These are phyloP conservation scores for Frankliniella intonsa DNA, from an alignment of 2,888 invertebrate genomes.

Conservation along the genomic window DNA sequence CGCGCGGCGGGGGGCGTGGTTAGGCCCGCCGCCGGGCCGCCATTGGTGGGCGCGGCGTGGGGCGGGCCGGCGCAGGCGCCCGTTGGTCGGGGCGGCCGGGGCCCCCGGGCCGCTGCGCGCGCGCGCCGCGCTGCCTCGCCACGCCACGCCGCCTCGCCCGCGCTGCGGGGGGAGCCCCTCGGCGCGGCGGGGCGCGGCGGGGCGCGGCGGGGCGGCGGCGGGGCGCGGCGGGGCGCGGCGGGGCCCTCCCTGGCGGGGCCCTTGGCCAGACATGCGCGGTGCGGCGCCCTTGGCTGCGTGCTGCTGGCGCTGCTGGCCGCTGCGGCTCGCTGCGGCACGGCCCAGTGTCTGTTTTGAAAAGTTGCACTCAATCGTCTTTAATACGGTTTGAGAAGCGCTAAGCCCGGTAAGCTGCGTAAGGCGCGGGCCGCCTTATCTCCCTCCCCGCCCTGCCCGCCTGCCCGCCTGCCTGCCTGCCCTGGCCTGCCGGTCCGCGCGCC, in stretches of 20 bases:
- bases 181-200: not conserved
- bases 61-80: not conserved
- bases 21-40: not conserved
- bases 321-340: not conserved
- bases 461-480: not conserved
- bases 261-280: not conserved
- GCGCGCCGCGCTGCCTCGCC: not conserved
- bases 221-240: not conserved
- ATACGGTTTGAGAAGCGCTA: slow-evolving; percentile 12
- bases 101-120: not conserved
- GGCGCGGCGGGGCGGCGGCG: not conserved
- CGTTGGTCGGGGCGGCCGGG: not conserved
- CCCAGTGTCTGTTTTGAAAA: slow-evolving; percentile 25
- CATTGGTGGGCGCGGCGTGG: not conserved
- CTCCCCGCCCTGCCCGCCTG: not conserved
- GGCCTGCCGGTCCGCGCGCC: not conserved
- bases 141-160: no score
- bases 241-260: not conserved
- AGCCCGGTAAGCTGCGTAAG: not conserved
- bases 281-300: not conserved
- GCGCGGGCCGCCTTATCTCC: not conserved
- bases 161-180: not conserved
- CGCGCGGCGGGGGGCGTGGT: not conserved
- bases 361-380: slow-evolving; percentile 21
- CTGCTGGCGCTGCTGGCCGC: not conserved